Conservation (phyloP, 2,797 vertebrate species). For the Takifugu rubripes region DNA sequence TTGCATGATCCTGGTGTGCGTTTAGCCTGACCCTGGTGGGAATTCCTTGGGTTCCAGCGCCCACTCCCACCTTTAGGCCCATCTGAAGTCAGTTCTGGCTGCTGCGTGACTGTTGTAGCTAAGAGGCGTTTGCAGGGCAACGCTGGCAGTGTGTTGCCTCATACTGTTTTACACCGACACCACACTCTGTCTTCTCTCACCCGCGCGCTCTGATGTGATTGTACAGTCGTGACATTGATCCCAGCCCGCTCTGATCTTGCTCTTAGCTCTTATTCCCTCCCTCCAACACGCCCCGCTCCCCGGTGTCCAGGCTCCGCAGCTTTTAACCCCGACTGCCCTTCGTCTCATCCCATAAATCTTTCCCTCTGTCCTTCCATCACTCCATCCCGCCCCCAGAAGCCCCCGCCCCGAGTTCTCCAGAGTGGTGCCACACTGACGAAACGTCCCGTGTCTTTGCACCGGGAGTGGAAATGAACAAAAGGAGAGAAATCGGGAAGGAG, state of each 20-base stretch:
- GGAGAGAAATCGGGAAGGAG: slow-evolving; percentile 12
- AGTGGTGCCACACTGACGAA: slow-evolving; percentile 23
- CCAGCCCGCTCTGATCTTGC: slow-evolving; percentile 66
- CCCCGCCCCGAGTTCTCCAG: slow-evolving; percentile 13
- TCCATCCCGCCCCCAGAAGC: slow-evolving; percentile 32
- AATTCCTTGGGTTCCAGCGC: too few relatives aligned
- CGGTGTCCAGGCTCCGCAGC: slow-evolving; percentile 55
- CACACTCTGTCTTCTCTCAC: slow-evolving; percentile 21
- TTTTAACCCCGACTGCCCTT: slow-evolving; percentile 66
- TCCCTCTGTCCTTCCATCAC: slow-evolving; percentile 35
- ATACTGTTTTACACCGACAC: slow-evolving; percentile 55
- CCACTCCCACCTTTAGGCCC: too few relatives aligned
- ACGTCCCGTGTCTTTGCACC: slow-evolving; percentile 17
- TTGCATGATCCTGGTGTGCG: too few relatives aligned
- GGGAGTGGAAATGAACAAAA: slow-evolving; percentile 32
- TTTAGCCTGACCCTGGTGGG: too few relatives aligned
- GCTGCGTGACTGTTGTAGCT: too few relatives aligned
- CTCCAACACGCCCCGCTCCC: slow-evolving; percentile 47
- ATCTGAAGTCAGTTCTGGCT: too few relatives aligned
- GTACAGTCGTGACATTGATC: slow-evolving; percentile 72
- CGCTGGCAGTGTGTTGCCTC: too few relatives aligned
- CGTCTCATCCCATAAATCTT: slow-evolving; percentile 58
- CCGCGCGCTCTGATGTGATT: slow-evolving; percentile 60
- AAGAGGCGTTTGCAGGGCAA: not conserved
- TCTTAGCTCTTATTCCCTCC: slow-evolving; percentile 58